Percentiles rank a stretch among this genome's conserved stretches.
phyloP scores from a whole-genome alignment of 92 coral and sea anemone species.

The Chrysogorgia sp. region DNA sequence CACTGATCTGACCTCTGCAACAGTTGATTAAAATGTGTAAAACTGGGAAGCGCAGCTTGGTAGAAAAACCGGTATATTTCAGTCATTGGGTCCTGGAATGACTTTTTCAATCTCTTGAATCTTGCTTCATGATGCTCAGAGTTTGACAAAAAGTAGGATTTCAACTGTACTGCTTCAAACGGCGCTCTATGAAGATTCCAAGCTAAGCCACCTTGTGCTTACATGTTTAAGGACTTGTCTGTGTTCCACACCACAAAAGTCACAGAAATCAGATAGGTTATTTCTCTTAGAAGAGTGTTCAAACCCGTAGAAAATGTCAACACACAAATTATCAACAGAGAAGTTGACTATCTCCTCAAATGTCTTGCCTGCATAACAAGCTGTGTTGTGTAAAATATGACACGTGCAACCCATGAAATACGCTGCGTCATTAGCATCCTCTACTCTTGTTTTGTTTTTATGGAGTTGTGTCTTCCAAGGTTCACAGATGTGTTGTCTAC shows the following conservation, averaged over 20 bases:
- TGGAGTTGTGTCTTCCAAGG: slow-evolving; percentile 61
- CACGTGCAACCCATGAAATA: slow-evolving; percentile 62
- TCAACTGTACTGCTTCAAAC: slow-evolving; percentile 53
- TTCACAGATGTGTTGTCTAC: slow-evolving; percentile 45
- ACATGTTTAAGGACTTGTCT: slow-evolving; percentile 63
- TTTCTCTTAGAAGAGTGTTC: slow-evolving; percentile 65
- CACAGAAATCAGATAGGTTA: slow-evolving; percentile 52
- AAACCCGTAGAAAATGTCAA: slow-evolving; percentile 68
- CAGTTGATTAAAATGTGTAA: slow-evolving; percentile 18
- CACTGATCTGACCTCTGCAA: slow-evolving; percentile 34
- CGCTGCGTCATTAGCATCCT: slow-evolving; percentile 59
- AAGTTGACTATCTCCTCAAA: slow-evolving; percentile 54
- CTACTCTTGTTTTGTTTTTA: slow-evolving; percentile 64
- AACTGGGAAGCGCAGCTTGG: slow-evolving; percentile 48
- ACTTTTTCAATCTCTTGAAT: slow-evolving; percentile 54
- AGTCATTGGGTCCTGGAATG: slow-evolving; percentile 32
- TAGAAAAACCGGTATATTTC: slow-evolving; percentile 63
- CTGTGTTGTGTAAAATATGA: slow-evolving; percentile 62
- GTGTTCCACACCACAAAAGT: slow-evolving; percentile 60
- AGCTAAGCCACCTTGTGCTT: slow-evolving; percentile 66
- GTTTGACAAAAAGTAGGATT: slow-evolving; percentile 59
- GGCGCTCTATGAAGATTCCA: slow-evolving; percentile 63
- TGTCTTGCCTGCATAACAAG: slow-evolving; percentile 56
- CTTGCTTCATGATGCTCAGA: slow-evolving; percentile 30
- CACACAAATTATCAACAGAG: slow-evolving; percentile 62